These are phyloP conservation scores for Diplogasteroides magnus DNA, from an alignment of 1,140 invertebrate species.

Conservation along the genomic window DNA sequence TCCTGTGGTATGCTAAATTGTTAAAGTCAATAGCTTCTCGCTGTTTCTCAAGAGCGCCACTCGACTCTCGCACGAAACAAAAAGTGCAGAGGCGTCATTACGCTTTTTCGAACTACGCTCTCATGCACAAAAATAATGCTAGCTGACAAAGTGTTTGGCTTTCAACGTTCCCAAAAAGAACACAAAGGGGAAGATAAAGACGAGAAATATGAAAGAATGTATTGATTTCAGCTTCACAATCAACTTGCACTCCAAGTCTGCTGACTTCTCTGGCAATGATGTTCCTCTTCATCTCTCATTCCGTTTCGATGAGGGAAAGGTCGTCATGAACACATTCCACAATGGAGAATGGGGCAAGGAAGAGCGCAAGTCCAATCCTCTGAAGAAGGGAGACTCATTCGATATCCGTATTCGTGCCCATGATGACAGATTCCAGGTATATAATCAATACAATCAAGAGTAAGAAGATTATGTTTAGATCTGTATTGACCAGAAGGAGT, in stretches of 20 bases:
- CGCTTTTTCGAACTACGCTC: too few species aligned
- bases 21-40: background rate
- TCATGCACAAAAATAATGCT: too few species aligned
- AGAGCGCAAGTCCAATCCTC: conserved; percentile 48
- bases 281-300: conserved; percentile 49
- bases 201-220: too few species aligned
- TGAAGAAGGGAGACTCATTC: conserved; percentile 50
- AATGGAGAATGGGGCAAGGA: conserved; percentile 55
- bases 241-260: conserved; percentile 45
- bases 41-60: background rate
- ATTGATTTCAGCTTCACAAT: conserved; percentile 46
- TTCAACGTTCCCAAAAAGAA: too few species aligned
- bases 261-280: conserved; percentile 49
- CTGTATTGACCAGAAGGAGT: conserved; percentile 31
- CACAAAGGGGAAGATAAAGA: too few species aligned
- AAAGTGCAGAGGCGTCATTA: too few species aligned
- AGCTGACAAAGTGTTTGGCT: too few species aligned
- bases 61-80: too few species aligned
- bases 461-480: conserved; percentile 9
- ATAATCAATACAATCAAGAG: background rate
- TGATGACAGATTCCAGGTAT: conserved; percentile 49
- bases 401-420: conserved; percentile 53
- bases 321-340: conserved; percentile 40
- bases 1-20: background rate
- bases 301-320: conserved; percentile 53